Base-by-base conservation (phyloP, 2,113 vertebrate genomes). In the Engystomops pustulosus region DNA sequence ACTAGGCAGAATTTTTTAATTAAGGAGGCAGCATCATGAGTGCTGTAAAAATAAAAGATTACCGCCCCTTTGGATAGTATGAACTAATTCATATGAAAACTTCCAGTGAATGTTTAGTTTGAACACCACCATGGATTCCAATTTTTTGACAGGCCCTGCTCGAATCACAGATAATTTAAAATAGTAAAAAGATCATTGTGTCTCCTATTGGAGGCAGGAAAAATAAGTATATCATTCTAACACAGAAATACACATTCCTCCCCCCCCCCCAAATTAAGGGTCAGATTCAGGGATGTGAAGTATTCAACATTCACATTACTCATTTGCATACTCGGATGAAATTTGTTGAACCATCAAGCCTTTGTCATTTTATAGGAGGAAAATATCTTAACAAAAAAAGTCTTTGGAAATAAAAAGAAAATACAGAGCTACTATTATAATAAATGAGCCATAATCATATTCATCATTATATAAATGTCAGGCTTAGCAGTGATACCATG, bases 401-500 rank as follows among this genome's bases (percentile, higher is more conserved):
- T 58, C 8, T 25, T 60, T 14, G 14, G 4, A 30, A 30, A 53
- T n/a, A n/a, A 49, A 49, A 55, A n/a, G 0, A 25, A 58, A 53
- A 20, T n/a, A 20, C n/a, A 11, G 10, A 25, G 58, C n/a, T 60
- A 15, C 58, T 30, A 30, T 30, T 62, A 30, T 3, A 62, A 62
- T 30, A 62, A 30, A 27, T 60, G 55, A 25, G 27, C n/a, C 23
- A 25, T 60, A 60, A 60, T 60, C 10, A 25, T 25, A 60, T 60
- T 62, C 58, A 30, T 62, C 11, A 62, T 62, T 62, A 62, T 15
- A 62, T 27, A 62, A 62, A 62, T 32, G 60, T 65, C 60, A 32
- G 30, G 30, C 60, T 65, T 17, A 17, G 15, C 27, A 17, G 27
- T 32, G 15, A 65, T 32, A 15, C 14, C 60, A 6, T 2, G 15